Percentiles rank a stretch among this genome's conserved stretches.
Conservation (phyloP, 2,797 vertebrate species). For the Scyliorhinus canicula region DNA sequence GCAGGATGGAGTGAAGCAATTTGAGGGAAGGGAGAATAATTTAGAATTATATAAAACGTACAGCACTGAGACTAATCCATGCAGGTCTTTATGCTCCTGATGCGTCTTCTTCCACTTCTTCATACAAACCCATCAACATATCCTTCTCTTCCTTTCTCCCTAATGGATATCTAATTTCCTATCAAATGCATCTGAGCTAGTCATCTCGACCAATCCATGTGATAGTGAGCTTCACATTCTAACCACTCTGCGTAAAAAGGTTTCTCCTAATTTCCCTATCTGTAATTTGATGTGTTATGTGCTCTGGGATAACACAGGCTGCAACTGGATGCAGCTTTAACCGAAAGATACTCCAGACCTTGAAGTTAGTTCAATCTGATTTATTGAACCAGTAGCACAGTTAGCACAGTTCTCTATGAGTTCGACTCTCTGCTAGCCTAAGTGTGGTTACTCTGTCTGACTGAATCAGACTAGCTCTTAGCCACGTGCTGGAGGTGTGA, state of each 20-base stretch:
- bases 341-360: too few relatives aligned
- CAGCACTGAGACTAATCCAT: background rate
- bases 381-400: too few relatives aligned
- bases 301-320: too few relatives aligned
- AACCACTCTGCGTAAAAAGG: background rate
- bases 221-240: background rate
- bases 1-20: background rate
- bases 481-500: too few relatives aligned
- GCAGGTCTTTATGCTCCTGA: background rate
- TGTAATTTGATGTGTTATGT: too few relatives aligned
- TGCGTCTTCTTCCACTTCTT: background rate
- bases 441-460: too few relatives aligned
- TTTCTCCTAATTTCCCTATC: background rate
- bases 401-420: too few relatives aligned
- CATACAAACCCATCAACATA: background rate
- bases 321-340: too few relatives aligned
- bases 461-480: too few relatives aligned
- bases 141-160: background rate
- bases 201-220: background rate
- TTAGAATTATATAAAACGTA: background rate
- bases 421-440: too few relatives aligned
- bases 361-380: too few relatives aligned
- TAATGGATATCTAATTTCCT: background rate
- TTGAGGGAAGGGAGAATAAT: background rate
- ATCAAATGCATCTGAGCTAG: background rate